These are phyloP conservation scores for Nemoura dubitans DNA, from an alignment of 2,888 invertebrate species.

Conservation along the genomic window DNA sequence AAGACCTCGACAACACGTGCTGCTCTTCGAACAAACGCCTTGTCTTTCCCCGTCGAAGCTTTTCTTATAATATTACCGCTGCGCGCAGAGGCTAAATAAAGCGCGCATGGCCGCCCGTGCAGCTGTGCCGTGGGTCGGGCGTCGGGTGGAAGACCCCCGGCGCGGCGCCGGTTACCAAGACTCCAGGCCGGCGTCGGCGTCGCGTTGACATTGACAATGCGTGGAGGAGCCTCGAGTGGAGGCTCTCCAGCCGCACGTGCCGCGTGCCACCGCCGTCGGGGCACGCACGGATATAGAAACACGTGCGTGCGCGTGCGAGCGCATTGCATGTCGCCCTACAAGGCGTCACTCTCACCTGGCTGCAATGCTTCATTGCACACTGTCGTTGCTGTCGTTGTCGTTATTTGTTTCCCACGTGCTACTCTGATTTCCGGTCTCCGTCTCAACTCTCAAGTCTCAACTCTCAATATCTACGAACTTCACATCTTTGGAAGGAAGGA, in stretches of 20 bases:
- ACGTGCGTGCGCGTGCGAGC: neutral
- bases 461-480: too few relatives aligned
- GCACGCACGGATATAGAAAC: neutral
- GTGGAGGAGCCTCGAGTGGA: neutral
- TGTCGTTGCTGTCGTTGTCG: neutral
- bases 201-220: neutral
- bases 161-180: neutral
- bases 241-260: neutral
- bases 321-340: neutral
- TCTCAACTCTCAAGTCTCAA: too few relatives aligned
- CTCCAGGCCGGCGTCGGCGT: neutral
- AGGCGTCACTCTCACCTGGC: neutral
- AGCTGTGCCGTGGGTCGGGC: neutral
- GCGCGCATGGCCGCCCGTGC: neutral
- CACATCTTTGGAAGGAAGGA: too few relatives aligned
- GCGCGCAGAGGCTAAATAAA: neutral
- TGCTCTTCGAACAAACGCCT: neutral
- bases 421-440: neutral
- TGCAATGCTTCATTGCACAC: neutral
- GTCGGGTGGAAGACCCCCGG: neutral
- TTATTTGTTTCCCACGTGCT: neutral
- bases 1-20: conserved; percentile 7
- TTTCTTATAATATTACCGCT: neutral
- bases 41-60: neutral
- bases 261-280: neutral